These are phyloP conservation scores for Diorhabda carinulata DNA, from an alignment of 1,140 invertebrate species.

Conservation along the genomic window DNA sequence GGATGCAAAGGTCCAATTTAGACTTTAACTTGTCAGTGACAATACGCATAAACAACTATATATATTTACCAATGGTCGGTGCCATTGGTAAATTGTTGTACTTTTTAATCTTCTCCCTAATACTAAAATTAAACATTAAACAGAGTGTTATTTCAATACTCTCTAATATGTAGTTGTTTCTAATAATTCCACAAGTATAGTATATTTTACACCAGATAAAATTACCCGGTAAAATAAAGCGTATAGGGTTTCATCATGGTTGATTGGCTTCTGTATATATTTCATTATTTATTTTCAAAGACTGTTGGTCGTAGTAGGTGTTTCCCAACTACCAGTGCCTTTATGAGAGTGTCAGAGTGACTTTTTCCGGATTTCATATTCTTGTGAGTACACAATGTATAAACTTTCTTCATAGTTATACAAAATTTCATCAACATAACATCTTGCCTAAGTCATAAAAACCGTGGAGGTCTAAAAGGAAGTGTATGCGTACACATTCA, in stretches of 20 bases:
- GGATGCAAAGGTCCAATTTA: neutral
- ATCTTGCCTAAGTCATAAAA: too few relatives aligned
- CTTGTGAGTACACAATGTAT: too few relatives aligned
- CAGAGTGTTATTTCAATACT: neutral
- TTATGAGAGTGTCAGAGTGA: too few relatives aligned
- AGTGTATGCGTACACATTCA: too few relatives aligned
- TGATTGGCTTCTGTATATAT: conserved; percentile 32
- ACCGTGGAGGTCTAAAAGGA: too few relatives aligned
- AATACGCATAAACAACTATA: neutral
- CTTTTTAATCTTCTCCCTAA: neutral
- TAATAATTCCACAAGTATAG: neutral
- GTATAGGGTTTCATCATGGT: conserved; percentile 33
- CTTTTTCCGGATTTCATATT: too few relatives aligned
- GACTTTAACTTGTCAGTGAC: neutral
- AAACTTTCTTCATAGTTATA: too few relatives aligned
- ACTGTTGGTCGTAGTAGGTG: neutral
- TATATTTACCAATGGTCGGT: too few relatives aligned
- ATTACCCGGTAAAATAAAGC: conserved; percentile 7
- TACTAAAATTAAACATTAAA: conserved; percentile 1
- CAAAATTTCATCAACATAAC: too few relatives aligned
- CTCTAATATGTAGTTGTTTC: neutral
- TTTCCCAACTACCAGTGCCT: neutral
- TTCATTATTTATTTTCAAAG: conserved; percentile 14
- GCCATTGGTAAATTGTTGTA: too few relatives aligned
- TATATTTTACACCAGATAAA: conserved; percentile 11